phyloP scores from a whole-genome alignment of 2,888 invertebrate genomes.

The Neocrepidodera transversa region DNA sequence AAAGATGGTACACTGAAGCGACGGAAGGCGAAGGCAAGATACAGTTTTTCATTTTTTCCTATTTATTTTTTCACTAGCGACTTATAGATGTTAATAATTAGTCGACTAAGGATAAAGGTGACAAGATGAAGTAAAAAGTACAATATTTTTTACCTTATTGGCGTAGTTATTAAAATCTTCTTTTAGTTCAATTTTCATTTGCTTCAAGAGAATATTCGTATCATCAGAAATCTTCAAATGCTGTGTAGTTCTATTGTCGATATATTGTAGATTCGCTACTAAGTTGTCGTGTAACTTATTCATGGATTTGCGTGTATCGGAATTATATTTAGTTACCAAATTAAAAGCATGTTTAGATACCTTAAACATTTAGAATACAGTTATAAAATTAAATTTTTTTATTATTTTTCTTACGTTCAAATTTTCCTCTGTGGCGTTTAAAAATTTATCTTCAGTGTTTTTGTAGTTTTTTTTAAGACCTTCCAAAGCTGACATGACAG shows the following conservation, averaged over 20 bases:
- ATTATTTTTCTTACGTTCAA: conserved; percentile 47
- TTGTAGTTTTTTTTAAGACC: conserved; percentile 52
- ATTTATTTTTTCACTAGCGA: too few species aligned
- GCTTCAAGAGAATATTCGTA: conserved; percentile 37
- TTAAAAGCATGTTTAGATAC: conserved; percentile 28
- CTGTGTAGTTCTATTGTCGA: conserved; percentile 35
- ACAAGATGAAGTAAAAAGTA: too few species aligned
- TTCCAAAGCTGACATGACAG: conserved; percentile 54
- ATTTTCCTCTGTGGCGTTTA: conserved; percentile 48
- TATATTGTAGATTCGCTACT: conserved; percentile 33
- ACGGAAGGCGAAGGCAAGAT: too few species aligned
- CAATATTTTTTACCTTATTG: conserved; percentile 48
- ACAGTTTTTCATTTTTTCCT: too few species aligned
- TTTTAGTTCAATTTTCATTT: conserved; percentile 48
- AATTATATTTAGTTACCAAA: conserved; percentile 21
- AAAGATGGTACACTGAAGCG: too few species aligned
- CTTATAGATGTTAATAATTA: too few species aligned
- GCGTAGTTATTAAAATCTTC: conserved; percentile 54
- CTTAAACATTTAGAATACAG: conserved; percentile 24
- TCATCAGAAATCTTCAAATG: conserved; percentile 32
- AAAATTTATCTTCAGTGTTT: conserved; percentile 48
- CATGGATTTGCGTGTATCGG: conserved; percentile 34
- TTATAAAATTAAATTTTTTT: neutral
- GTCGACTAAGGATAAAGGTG: too few species aligned
- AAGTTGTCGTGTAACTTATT: conserved; percentile 39